phyloP scores from a whole-genome alignment of 2,888 invertebrate genomes.

The Sphinx pinastri region DNA sequence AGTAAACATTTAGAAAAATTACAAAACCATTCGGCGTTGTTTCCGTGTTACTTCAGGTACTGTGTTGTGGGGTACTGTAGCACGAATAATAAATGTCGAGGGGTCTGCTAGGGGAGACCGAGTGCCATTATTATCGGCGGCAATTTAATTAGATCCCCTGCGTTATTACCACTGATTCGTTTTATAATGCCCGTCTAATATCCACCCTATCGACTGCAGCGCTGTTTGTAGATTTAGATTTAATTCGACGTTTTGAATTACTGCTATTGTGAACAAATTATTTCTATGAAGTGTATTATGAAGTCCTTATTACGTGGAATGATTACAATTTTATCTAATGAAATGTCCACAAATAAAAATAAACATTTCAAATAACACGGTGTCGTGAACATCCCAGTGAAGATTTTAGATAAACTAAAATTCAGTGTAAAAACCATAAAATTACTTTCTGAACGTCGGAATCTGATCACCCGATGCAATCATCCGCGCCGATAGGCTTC shows the following conservation, averaged over 20 bases:
- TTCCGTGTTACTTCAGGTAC: constrained; percentile 49
- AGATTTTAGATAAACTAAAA: constrained; percentile 59
- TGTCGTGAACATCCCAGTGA: constrained; percentile 29
- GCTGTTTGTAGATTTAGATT: constrained; percentile 38
- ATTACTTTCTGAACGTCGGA: constrained; percentile 77
- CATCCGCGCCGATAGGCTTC: constrained; percentile 78
- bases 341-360: constrained; percentile 6
- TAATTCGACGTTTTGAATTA: constrained; percentile 55
- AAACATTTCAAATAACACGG: constrained; percentile 15
- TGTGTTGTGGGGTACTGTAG: constrained; percentile 59
- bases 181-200: constrained; percentile 77
- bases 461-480: constrained; percentile 77
- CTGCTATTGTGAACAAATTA: constrained; percentile 54
- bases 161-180: constrained; percentile 81
- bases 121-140: constrained; percentile 81
- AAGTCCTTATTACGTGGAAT: background rate
- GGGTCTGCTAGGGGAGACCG: constrained; percentile 73
- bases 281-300: constrained; percentile 16
- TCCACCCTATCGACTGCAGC: constrained; percentile 50
- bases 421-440: constrained; percentile 79
- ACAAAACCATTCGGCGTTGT: constrained; percentile 42
- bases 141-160: constrained; percentile 83
- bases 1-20: constrained; percentile 25
- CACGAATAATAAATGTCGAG: constrained; percentile 80
- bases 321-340: background rate